Conservation (phyloP, 2,888 invertebrate species). For the Crematogaster levior region DNA sequence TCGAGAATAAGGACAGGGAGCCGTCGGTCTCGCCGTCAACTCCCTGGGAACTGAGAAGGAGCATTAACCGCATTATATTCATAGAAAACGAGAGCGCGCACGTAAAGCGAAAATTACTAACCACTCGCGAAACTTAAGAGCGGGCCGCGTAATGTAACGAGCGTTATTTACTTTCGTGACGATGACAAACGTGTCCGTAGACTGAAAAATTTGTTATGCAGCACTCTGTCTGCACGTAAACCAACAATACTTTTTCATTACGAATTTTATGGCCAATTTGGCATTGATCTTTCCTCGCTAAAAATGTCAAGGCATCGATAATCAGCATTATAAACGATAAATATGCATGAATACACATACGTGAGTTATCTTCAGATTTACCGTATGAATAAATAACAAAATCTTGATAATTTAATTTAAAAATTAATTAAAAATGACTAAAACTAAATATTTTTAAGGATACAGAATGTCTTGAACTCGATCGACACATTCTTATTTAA, state of each 20-base stretch:
- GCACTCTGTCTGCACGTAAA: background rate
- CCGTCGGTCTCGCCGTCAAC: conserved; percentile 1
- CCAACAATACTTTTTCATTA: background rate
- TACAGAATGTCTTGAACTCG: background rate
- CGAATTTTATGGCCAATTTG: background rate
- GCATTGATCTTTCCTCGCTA: background rate
- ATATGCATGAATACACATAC: no score
- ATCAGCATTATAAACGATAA: background rate
- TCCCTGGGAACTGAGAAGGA: background rate
- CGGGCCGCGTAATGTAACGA: conserved; percentile 40
- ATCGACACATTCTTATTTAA: background rate
- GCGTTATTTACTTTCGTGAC: conserved; percentile 46
- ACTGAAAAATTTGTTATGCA: conserved; percentile 16
- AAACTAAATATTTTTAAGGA: background rate
- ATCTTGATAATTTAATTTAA: background rate
- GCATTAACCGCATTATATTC: conserved; percentile 53
- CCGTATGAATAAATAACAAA: background rate
- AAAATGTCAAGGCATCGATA: background rate
- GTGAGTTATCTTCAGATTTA: background rate
- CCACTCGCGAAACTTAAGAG: conserved; percentile 48
- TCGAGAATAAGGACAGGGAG: conserved; percentile 59
- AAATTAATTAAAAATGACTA: background rate
- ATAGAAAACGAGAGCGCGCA: conserved; percentile 28
- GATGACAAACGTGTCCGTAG: background rate
- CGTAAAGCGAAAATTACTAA: conserved; percentile 56